phyloP scores from a whole-genome alignment of 2,888 invertebrate genomes.

The Bruchidius siliquastri region DNA sequence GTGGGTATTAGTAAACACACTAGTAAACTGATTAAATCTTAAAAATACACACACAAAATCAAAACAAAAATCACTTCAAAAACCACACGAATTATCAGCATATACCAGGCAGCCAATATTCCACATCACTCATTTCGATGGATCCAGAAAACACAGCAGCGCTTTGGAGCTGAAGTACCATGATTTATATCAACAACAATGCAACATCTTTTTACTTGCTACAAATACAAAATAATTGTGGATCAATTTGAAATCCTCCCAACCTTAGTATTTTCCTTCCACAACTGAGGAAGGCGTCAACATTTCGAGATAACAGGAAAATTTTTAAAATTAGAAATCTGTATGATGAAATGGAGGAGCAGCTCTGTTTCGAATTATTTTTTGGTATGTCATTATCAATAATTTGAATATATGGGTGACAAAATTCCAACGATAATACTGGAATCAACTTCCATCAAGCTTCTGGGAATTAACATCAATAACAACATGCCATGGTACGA shows the following conservation, averaged over 20 bases:
- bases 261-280: not conserved
- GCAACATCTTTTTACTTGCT: not conserved
- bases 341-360: too few relatives aligned
- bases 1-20: slow-evolving; percentile 50
- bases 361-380: too few relatives aligned
- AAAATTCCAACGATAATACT: too few relatives aligned
- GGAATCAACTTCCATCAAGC: too few relatives aligned
- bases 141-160: not conserved
- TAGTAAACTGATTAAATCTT: slow-evolving; percentile 32
- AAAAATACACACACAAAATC: slow-evolving; percentile 41
- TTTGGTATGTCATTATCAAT: too few relatives aligned
- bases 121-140: not conserved
- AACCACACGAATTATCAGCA: not conserved
- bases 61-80: slow-evolving; percentile 25
- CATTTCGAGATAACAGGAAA: too few relatives aligned
- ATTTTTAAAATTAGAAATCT: too few relatives aligned
- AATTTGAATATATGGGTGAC: too few relatives aligned
- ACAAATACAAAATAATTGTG: not conserved
- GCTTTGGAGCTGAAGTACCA: not conserved
- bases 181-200: not conserved
- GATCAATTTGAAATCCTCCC: not conserved
- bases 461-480: too few relatives aligned
- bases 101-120: not conserved
- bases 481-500: too few relatives aligned
- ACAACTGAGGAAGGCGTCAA: too few relatives aligned